A percentile compares a stretch with the other conserved stretches of the same genome.
Evolutionary conservation across 2,797 vertebrate genomes (phyloP).

Genomic region (Chelon labrosus): DNA sequence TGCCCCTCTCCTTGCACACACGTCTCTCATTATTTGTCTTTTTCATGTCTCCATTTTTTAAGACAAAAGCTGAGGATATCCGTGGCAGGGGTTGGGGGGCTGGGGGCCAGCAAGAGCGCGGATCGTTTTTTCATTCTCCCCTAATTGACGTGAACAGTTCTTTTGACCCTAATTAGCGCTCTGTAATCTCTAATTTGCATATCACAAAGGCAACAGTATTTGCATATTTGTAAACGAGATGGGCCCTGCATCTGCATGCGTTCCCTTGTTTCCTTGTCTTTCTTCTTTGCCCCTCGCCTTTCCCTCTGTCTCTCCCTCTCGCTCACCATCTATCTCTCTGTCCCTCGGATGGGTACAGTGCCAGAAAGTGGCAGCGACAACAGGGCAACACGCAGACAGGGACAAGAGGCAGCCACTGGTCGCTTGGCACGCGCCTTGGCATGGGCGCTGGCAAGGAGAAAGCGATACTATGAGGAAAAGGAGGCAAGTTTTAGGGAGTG

Average conservation of each 20-base stretch:
- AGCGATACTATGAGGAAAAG: constrained; percentile 16
- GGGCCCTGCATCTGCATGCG: constrained; percentile 87
- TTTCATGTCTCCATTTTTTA: constrained; percentile 82
- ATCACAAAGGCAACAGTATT: constrained; percentile 94
- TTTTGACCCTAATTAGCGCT: constrained; percentile 97
- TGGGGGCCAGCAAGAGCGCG: constrained; percentile 78
- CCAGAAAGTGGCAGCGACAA: constrained; percentile 77
- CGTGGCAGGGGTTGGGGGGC: constrained; percentile 74
- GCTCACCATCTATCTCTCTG: constrained; percentile 34
- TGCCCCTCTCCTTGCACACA: constrained; percentile 63
- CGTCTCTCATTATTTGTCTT: constrained; percentile 77
- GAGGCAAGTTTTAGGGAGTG: constrained; percentile 35
- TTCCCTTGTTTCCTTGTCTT: constrained; percentile 84
- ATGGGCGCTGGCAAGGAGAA: constrained; percentile 41
- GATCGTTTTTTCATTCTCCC: constrained; percentile 85
- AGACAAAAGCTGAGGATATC: constrained; percentile 86
- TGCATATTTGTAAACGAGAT: constrained; percentile 96
- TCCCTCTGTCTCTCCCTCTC: constrained; percentile 51
- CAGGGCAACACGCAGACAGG: constrained; percentile 67
- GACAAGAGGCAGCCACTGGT: constrained; percentile 61
- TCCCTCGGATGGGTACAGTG: constrained; percentile 63
- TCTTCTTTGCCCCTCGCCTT: constrained; percentile 74
- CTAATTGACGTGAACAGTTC: constrained; percentile 94
- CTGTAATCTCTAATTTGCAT: constrained; percentile 95
- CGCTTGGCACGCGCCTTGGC: constrained; percentile 67